Evolutionary conservation across 2,888 invertebrate species (phyloP), one percentile per base, ranked within the genome.

Genomic region (Tenthredo mesomela): DNA sequence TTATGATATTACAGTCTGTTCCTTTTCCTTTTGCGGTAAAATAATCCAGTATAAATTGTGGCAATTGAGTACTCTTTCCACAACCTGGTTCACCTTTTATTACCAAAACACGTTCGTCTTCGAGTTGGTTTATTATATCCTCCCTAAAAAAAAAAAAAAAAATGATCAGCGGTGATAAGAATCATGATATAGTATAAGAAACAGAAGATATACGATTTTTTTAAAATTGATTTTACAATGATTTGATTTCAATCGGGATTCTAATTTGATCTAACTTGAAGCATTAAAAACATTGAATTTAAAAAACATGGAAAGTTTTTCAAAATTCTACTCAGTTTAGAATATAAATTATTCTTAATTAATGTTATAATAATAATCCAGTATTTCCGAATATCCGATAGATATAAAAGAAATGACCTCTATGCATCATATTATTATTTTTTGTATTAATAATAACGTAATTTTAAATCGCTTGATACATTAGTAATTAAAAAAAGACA

Each of bases 41-140:
- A 88, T 88, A 92, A 93, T 95, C 95, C 84, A 95, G 88, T 67
- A 95, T 94, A 88, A 94, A 95, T 67, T 96, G 95, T 0, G 97
- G 96, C 9, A 95, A 95, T 82, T 96, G 95, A 0, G 96, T 96
- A 37, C 96, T 96, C 91, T 97, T 97, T 0, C 97, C 97, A 90
- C 96, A 96, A 0, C 96, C 96, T 0, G 96, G 96, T 85, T 96
- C 96, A 0, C 96, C 97, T 85, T 95, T 95, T 71, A 97, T 93
- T 2, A 97, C 94, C 0, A 95, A 86, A 0, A 96, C 95, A 47
- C 94, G 94, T 86, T 95, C 94, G 0, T 93, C 88, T 15, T 93
- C 89, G 1, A 96, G 87, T 0, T 94, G 91, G 18, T 95, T 89
- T 6, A 95, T 93, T 88, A 96, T 95, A 87, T 93, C 86, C 33